Percentiles rank a stretch among this genome's conserved stretches.
phyloP scores from a whole-genome alignment of 2,113 vertebrate species.

The Caranx ignobilis region DNA sequence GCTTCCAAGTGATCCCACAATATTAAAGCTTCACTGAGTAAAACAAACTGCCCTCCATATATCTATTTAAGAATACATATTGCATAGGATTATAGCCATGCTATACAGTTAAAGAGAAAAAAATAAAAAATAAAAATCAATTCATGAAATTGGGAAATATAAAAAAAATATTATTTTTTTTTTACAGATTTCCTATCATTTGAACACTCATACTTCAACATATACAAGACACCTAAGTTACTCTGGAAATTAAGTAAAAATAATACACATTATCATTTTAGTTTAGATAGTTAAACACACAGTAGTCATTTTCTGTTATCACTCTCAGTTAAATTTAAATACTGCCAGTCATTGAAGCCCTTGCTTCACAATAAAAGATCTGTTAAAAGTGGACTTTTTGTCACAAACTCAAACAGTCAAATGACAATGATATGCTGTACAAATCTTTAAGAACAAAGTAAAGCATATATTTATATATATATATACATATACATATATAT shows the following conservation, averaged over 20 bases:
- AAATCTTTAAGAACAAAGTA: conserved; percentile 80
- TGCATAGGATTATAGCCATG: conserved; percentile 99
- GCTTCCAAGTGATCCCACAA: conserved; percentile 90
- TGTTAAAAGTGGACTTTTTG: conserved; percentile 73
- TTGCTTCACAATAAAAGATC: conserved; percentile 83
- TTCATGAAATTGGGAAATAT: conserved; percentile 86
- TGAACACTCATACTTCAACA: conserved; percentile 96
- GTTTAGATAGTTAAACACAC: conserved; percentile 82
- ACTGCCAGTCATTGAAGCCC: conserved; percentile 82
- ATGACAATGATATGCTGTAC: conserved; percentile 86
- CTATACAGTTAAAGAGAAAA: conserved; percentile 86
- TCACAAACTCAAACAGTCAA: conserved; percentile 75
- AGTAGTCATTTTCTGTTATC: conserved; percentile 78
- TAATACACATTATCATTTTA: conserved; percentile 80
- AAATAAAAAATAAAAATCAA: conserved; percentile 85
- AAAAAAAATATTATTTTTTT: conserved; percentile 81
- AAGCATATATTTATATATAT: conserved; percentile 48
- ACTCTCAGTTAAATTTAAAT: conserved; percentile 82
- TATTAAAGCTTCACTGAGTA: conserved; percentile 87
- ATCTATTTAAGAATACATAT: conserved; percentile 91
- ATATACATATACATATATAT: conserved; percentile 12
- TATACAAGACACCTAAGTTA: conserved; percentile 91
- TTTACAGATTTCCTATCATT: conserved; percentile 87
- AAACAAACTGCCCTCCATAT: conserved; percentile 91
- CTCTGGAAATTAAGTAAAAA: conserved; percentile 86